A percentile compares a stretch with the other conserved stretches of the same genome.
Evolutionary conservation across 2,113 vertebrate genomes (phyloP).

Genomic region (Hippocampus guttulatus): DNA sequence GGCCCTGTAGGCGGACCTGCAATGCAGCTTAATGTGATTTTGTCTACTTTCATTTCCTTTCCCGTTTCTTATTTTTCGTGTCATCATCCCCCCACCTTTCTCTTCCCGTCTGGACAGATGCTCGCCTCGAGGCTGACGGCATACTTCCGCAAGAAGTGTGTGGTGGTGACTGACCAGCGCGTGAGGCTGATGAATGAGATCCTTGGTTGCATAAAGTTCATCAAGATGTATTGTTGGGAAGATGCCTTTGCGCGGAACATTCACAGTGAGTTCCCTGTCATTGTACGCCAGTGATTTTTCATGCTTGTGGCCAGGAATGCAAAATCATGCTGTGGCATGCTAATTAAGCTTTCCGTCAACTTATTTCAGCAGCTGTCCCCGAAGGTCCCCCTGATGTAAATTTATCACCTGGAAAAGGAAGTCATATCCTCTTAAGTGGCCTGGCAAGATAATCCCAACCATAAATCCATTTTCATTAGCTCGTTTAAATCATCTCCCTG

Average conservation of each 20-base stretch:
- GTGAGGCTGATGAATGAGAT: conserved; percentile 81
- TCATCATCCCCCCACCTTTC: conserved; percentile 50
- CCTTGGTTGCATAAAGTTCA: conserved; percentile 76
- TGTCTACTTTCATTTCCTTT: conserved; percentile 67
- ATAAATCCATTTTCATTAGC: conserved; percentile 49
- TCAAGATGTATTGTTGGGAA: conserved; percentile 84
- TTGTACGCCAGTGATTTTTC: conserved; percentile 14
- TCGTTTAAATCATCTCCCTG: conserved; percentile 20
- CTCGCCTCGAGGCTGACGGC: conserved; percentile 75
- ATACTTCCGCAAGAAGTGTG: conserved; percentile 77
- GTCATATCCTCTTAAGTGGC: conserved; percentile 22
- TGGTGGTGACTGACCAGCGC: conserved; percentile 74
- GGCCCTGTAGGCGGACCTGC: conserved; percentile 35
- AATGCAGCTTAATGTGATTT: conserved; percentile 49
- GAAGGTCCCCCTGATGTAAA: conserved; percentile 29
- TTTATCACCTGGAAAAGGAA: conserved; percentile 39
- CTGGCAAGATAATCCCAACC: conserved; percentile 31
- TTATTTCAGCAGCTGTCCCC: conserved; percentile 25
- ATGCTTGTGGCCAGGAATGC: conserved; percentile 19
- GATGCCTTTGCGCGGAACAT: conserved; percentile 70
- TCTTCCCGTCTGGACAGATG: conserved; percentile 66
- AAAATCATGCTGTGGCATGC: conserved; percentile 6
- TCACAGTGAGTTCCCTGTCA: conserved; percentile 64
- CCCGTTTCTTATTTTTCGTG: conserved; percentile 47
- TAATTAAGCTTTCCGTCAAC: conserved; percentile 11